These are phyloP conservation scores for Dicerorhinus sumatrensis DNA, from an alignment of 2,113 vertebrate species.

Conservation along the genomic window DNA sequence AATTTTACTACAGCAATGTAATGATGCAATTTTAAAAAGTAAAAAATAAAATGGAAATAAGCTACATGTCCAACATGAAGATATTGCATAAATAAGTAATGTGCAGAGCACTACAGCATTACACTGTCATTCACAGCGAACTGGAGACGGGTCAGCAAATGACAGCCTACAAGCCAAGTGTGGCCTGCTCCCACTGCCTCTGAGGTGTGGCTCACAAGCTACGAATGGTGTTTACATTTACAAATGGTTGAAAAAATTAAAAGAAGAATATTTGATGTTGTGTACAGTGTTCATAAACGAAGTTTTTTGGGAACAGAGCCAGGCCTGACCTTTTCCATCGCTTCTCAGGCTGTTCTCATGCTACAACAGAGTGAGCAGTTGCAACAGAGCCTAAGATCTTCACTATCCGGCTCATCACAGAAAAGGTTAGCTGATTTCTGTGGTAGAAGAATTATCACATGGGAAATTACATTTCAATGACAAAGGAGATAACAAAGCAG, in stretches of 20 bases:
- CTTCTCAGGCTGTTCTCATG: neutral
- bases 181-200: accelerated
- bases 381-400: neutral
- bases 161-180: accelerated
- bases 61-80: neutral
- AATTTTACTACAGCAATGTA: neutral
- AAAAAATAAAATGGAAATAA: neutral
- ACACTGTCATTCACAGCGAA: neutral
- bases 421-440: neutral
- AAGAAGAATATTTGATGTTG: neutral
- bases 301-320: neutral
- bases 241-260: neutral
- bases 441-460: neutral
- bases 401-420: neutral
- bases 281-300: too few relatives aligned
- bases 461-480: neutral
- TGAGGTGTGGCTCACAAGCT: too few relatives aligned
- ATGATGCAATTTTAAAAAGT: neutral
- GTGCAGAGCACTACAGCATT: accelerated
- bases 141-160: too few relatives aligned
- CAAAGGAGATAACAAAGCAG: neutral
- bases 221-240: neutral
- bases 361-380: too few relatives aligned
- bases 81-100: neutral
- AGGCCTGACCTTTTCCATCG: neutral